phyloP scores from a whole-genome alignment of 2,797 vertebrate genomes.

The Notolepis coatsorum region DNA sequence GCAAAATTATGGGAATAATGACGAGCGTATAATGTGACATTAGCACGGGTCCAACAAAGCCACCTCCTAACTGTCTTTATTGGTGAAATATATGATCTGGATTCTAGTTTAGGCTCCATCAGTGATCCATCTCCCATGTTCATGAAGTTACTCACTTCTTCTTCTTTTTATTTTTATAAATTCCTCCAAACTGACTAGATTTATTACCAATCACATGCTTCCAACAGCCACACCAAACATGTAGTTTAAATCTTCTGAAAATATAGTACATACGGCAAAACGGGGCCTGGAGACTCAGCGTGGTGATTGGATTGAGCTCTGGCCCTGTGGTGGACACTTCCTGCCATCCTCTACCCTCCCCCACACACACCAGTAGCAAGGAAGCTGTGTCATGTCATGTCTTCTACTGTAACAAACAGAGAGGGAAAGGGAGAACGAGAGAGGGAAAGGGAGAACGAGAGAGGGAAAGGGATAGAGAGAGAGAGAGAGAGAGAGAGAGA shows the following conservation, averaged over 20 bases:
- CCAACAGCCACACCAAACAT: too few species aligned
- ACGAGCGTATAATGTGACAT: slow-evolving; percentile 24
- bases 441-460: not conserved
- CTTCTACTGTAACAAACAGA: not conserved
- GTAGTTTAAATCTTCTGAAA: too few species aligned
- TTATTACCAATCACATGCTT: too few species aligned
- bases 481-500: not conserved
- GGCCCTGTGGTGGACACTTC: too few species aligned
- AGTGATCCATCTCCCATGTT: slow-evolving; percentile 5
- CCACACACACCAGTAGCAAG: too few species aligned
- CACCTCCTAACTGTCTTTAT: slow-evolving; percentile 14
- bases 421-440: not conserved
- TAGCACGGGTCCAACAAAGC: slow-evolving; percentile 27
- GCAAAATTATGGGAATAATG: slow-evolving; percentile 23
- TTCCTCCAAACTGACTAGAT: too few species aligned
- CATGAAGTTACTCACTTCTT: not conserved
- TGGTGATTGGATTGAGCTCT: too few species aligned
- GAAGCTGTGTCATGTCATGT: too few species aligned
- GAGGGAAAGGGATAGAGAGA: not conserved
- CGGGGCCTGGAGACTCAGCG: too few species aligned
- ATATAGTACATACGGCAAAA: too few species aligned
- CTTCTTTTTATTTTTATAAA: too few species aligned
- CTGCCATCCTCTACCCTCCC: too few species aligned
- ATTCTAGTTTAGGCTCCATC: slow-evolving; percentile 19
- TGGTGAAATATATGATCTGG: slow-evolving; percentile 33